Evolutionary conservation across 2,113 vertebrate species (phyloP).

Genomic region (Oostethus manadensis): DNA sequence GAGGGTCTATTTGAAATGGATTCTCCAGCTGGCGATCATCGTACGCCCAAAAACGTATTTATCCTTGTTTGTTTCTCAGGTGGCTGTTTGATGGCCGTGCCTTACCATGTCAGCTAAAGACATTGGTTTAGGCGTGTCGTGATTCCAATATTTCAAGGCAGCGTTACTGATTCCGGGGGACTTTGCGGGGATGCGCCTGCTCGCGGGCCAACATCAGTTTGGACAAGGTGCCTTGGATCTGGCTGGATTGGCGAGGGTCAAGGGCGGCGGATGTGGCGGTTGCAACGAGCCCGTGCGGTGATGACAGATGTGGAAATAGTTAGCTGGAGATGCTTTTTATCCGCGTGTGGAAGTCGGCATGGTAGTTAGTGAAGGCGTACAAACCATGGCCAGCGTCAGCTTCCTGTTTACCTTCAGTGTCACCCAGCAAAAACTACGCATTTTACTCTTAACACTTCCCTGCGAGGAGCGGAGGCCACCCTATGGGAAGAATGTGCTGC

Average conservation of each 20-base stretch:
- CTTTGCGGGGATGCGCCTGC: not conserved
- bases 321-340: constrained; percentile 27
- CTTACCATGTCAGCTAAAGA: not conserved
- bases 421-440: constrained; percentile 6
- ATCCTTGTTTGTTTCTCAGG: not conserved
- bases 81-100: not conserved
- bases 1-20: constrained; percentile 8
- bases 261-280: constrained; percentile 8
- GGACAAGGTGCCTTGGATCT: not conserved
- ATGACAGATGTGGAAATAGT: constrained; percentile 44
- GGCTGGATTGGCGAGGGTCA: constrained; percentile 22
- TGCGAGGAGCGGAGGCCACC: constrained; percentile 10
- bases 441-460: constrained; percentile 17
- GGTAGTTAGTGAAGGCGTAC: constrained; percentile 54
- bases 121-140: not conserved
- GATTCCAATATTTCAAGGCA: not conserved
- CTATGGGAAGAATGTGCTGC: constrained; percentile 28
- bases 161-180: constrained; percentile 5
- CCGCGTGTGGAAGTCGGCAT: constrained; percentile 20
- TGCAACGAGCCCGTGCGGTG: constrained; percentile 18
- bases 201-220: not conserved
- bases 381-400: constrained; percentile 30
- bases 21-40: constrained; percentile 27
- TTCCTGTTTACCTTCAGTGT: constrained; percentile 21
- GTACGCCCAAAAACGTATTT: constrained; percentile 5